phyloP scores from a whole-genome alignment of 2,888 invertebrate genomes.

The Pycnomerus fuliginosus region DNA sequence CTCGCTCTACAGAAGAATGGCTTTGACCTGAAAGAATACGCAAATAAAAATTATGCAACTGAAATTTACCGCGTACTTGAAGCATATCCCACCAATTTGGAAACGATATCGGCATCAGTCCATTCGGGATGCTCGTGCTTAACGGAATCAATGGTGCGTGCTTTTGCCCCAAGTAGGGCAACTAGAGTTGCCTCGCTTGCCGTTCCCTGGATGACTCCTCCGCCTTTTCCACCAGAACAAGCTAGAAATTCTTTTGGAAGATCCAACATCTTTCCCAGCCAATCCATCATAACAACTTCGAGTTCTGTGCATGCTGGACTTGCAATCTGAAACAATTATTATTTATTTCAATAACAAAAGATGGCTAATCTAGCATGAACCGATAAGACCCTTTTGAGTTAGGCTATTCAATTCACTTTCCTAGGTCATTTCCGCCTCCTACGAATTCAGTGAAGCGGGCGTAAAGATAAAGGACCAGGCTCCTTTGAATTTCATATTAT shows the following conservation, averaged over 20 bases:
- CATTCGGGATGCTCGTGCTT: conserved; percentile 74
- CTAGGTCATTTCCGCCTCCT: no score
- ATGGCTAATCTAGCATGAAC: no score
- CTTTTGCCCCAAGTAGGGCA: conserved; percentile 86
- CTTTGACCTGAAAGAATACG: conserved; percentile 67
- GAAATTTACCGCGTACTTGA: conserved; percentile 64
- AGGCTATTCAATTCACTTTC: no score
- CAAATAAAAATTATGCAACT: conserved; percentile 6
- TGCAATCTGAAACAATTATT: conserved; percentile 81
- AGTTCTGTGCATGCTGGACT: conserved; percentile 95
- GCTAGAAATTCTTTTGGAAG: conserved; percentile 84
- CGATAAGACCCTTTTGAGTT: no score
- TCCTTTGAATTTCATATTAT: no score
- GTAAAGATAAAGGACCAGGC: no score
- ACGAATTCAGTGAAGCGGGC: no score
- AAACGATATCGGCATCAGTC: conserved; percentile 70
- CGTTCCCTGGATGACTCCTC: conserved; percentile 90
- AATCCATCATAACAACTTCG: conserved; percentile 93
- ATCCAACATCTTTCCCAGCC: conserved; percentile 91
- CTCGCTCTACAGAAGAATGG: conserved; percentile 92
- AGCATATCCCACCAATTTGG: conserved; percentile 82
- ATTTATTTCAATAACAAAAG: no score
- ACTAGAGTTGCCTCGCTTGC: conserved; percentile 95
- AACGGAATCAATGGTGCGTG: conserved; percentile 65
- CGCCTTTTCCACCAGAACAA: conserved; percentile 75